A percentile compares a stretch with the other conserved stretches of the same genome.
phyloP scores from a whole-genome alignment of 2,797 vertebrate genomes.

The Euphonia xanthogaster region DNA sequence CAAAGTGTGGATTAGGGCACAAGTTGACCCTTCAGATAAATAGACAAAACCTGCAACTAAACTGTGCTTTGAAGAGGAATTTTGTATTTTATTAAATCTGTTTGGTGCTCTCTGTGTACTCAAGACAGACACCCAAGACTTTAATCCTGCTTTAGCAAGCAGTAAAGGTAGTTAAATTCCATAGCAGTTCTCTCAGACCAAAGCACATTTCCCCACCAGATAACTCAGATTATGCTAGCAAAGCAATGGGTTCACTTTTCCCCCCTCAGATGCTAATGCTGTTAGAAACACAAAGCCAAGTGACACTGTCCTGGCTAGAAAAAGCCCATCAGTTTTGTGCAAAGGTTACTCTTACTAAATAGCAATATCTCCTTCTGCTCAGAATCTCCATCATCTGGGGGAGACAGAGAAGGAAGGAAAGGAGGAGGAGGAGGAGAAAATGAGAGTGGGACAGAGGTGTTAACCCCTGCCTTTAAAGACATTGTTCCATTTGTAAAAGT shows the following conservation, averaged over 20 bases:
- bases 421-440: not conserved
- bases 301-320: not conserved
- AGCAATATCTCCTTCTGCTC: not conserved
- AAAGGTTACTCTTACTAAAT: not conserved
- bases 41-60: not conserved
- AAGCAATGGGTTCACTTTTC: not conserved
- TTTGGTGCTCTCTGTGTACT: not conserved
- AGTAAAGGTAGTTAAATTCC: not conserved
- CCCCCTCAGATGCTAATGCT: not conserved
- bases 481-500: not conserved
- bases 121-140: not conserved
- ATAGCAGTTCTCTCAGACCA: not conserved
- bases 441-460: not conserved
- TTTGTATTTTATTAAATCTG: not conserved
- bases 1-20: not conserved
- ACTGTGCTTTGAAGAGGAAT: constrained; percentile 13
- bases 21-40: not conserved
- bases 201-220: not conserved
- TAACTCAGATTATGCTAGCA: not conserved
- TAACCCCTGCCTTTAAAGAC: not conserved
- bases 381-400: not conserved
- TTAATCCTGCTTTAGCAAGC: not conserved
- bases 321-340: not conserved
- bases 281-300: not conserved
- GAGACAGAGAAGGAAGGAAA: not conserved